phyloP scores from a whole-genome alignment of 2,797 vertebrate species.

The Labeo calbasu region DNA sequence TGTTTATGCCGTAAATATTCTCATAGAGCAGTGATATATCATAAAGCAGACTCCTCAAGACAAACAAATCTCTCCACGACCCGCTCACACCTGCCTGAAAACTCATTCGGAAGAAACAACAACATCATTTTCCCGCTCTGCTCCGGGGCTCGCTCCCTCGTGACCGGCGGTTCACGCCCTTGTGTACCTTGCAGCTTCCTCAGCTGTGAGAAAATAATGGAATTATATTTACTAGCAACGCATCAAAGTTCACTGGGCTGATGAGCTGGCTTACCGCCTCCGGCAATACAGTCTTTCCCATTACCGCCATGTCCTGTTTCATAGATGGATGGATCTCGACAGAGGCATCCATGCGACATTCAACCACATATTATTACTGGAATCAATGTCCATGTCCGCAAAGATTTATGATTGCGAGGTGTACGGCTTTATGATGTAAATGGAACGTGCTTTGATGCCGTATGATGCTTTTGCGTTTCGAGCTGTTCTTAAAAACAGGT shows the following conservation, averaged over 20 bases:
- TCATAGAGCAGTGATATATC: constrained; percentile 38
- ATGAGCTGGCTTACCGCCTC: constrained; percentile 80
- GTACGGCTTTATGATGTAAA: constrained; percentile 58
- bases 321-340: constrained; percentile 81
- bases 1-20: constrained; percentile 7
- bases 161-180: constrained; percentile 62
- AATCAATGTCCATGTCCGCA: constrained; percentile 78
- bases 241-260: constrained; percentile 83
- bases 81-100: constrained; percentile 58
- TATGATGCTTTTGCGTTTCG: constrained; percentile 12
- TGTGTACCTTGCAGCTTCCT: constrained; percentile 76
- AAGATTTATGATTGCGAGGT: constrained; percentile 77
- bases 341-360: constrained; percentile 64
- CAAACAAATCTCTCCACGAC: constrained; percentile 46
- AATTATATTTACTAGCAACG: constrained; percentile 83
- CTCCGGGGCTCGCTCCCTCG: constrained; percentile 62
- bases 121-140: constrained; percentile 71
- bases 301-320: constrained; percentile 84
- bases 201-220: constrained; percentile 88
- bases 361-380: constrained; percentile 74
- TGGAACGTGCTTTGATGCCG: constrained; percentile 41
- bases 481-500: neutral
- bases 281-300: constrained; percentile 82
- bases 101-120: constrained; percentile 74
- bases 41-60: constrained; percentile 38